Percentiles rank a stretch among this genome's conserved stretches.
Evolutionary conservation across 2,113 vertebrate species (phyloP).

Genomic region (Naja naja): DNA sequence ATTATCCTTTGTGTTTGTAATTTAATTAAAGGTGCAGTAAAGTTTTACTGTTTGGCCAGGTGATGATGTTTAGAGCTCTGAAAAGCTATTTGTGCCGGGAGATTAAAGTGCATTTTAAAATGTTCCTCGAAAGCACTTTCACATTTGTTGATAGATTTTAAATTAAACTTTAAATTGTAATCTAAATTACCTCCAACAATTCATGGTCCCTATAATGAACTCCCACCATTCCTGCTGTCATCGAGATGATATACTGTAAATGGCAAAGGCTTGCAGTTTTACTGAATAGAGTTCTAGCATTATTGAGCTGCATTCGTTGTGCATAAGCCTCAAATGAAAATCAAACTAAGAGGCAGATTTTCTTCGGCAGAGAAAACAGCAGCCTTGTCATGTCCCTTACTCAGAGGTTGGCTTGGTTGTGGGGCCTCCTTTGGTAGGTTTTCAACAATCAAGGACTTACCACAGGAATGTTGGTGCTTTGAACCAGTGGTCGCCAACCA

Average conservation of each 20-base stretch:
- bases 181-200: conserved; percentile 89
- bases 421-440: conserved; percentile 39
- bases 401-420: conserved; percentile 17
- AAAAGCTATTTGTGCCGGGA: conserved; percentile 82
- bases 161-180: conserved; percentile 91
- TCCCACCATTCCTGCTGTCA: conserved; percentile 79
- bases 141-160: conserved; percentile 91
- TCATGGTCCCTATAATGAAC: conserved; percentile 87
- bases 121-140: conserved; percentile 83
- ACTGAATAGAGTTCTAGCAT: conserved; percentile 69
- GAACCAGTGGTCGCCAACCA: not conserved
- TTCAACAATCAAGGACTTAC: conserved; percentile 35
- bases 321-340: conserved; percentile 68
- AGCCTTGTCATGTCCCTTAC: conserved; percentile 56
- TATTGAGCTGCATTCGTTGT: conserved; percentile 66
- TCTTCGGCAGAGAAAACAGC: conserved; percentile 58
- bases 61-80: conserved; percentile 80
- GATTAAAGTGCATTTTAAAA: conserved; percentile 87
- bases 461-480: conserved; percentile 43
- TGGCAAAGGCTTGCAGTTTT: conserved; percentile 68
- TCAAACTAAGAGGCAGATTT: conserved; percentile 56
- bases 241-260: conserved; percentile 79
- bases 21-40: conserved; percentile 88
- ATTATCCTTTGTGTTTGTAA: conserved; percentile 90
- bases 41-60: conserved; percentile 83